Conservation (phyloP, 2,888 invertebrate species). For the Lasioglossum malachurum region DNA sequence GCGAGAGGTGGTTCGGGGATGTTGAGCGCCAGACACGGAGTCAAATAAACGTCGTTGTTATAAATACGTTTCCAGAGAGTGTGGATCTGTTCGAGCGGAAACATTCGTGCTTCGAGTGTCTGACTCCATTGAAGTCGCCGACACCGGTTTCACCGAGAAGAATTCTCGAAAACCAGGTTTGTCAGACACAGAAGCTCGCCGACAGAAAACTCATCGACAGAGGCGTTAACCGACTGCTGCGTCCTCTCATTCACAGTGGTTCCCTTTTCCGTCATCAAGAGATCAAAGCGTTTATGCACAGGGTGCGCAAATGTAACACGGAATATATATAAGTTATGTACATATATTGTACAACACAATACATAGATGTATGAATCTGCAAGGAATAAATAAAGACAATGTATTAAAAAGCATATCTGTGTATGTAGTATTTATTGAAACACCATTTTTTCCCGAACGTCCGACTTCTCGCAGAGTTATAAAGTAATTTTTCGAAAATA, state of each 20-base stretch:
- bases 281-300: background rate
- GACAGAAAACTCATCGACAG: background rate
- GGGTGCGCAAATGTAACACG: background rate
- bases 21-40: background rate
- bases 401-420: too few species aligned
- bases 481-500: too few species aligned
- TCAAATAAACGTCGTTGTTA: conserved; percentile 22
- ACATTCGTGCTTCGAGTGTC: background rate
- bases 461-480: too few species aligned
- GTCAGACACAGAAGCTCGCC: background rate
- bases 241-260: background rate
- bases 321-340: background rate
- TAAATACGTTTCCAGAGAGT: conserved; percentile 11
- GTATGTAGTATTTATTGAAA: too few species aligned
- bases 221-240: background rate
- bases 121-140: background rate
- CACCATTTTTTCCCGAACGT: too few species aligned
- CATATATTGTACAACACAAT: too few species aligned
- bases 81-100: background rate
- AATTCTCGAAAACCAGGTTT: background rate
- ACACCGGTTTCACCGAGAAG: background rate
- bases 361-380: too few species aligned
- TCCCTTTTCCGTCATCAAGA: background rate
- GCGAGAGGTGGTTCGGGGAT: background rate
- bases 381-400: too few species aligned